Conservation (phyloP, 2,797 vertebrate species). For the Limnodromus scolopaceus region DNA sequence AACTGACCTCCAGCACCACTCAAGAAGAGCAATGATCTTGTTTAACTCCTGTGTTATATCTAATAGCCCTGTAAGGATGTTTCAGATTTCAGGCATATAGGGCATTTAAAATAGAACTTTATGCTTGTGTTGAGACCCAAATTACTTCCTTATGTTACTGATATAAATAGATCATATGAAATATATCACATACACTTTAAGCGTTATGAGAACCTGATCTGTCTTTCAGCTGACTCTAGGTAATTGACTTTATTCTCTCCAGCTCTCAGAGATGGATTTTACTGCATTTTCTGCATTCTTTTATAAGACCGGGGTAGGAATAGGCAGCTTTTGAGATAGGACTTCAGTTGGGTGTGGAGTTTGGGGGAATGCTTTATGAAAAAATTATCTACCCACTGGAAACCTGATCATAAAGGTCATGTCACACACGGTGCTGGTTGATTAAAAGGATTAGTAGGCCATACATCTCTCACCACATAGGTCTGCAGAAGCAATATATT, state of each 20-base stretch:
- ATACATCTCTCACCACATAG: background rate
- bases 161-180: background rate
- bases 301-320: background rate
- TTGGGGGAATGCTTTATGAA: background rate
- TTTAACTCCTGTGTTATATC: background rate
- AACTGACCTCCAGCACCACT: background rate
- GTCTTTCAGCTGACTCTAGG: background rate
- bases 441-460: background rate
- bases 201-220: background rate
- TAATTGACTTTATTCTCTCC: background rate
- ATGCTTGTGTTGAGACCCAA: background rate
- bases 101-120: background rate
- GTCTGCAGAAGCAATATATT: background rate
- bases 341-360: background rate
- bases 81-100: background rate
- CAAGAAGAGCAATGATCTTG: background rate
- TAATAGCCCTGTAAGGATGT: background rate
- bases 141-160: background rate
- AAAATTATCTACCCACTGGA: background rate
- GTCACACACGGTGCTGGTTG: background rate
- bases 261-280: background rate
- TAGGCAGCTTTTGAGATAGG: background rate
- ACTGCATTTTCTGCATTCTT: background rate
- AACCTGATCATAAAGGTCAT: background rate
- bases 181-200: background rate